phyloP scores from a whole-genome alignment of 2,113 vertebrate genomes.

The Willisornis vidua region DNA sequence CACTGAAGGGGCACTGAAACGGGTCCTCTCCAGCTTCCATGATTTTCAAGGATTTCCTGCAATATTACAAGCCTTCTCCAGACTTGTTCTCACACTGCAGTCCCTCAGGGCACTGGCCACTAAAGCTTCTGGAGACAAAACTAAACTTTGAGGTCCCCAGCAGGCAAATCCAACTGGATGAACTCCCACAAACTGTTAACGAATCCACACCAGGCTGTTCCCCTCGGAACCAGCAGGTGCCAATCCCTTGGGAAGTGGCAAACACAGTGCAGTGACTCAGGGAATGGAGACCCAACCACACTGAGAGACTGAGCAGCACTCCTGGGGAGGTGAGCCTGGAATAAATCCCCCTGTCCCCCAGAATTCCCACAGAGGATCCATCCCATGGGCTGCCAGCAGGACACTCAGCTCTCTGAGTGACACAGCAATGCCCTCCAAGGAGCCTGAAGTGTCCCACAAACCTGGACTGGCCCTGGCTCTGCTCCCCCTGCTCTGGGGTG shows the following conservation, averaged over 20 bases:
- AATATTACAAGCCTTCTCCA: not conserved
- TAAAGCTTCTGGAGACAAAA: not conserved
- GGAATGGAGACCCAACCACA: not conserved
- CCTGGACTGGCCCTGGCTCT: not conserved
- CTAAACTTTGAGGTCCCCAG: not conserved
- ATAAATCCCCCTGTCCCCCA: not conserved
- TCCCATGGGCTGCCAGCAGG: not conserved
- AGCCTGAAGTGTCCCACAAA: not conserved
- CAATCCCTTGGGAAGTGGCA: not conserved
- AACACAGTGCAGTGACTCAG: not conserved
- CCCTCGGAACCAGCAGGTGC: constrained; percentile 2
- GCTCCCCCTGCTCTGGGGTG: not conserved
- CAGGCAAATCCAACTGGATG: not conserved
- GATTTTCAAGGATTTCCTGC: not conserved
- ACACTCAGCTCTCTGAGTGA: not conserved
- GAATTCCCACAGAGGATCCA: not conserved
- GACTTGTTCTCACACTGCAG: not conserved
- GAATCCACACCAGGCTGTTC: not conserved
- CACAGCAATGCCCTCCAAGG: not conserved
- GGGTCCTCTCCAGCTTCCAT: not conserved
- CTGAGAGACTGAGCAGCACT: not conserved
- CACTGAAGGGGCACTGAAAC: not conserved
- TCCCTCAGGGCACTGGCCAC: not conserved
- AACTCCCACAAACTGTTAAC: not conserved
- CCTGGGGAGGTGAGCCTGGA: not conserved